Base-by-base conservation (phyloP, 2,888 invertebrate species). In the Meteorus cinctellus region DNA sequence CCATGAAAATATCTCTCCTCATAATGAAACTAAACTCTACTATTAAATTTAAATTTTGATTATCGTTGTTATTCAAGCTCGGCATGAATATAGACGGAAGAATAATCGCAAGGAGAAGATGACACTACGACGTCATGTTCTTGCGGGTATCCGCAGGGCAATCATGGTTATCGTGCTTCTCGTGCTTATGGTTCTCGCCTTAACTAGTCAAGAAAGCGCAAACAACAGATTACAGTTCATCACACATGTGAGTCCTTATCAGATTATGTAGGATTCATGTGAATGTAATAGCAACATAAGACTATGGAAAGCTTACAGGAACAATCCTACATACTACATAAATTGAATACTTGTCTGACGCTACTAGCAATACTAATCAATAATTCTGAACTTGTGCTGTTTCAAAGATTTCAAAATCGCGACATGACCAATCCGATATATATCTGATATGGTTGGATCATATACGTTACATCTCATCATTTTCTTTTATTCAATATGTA, bases 21-120 rank as follows among this genome's bases (percentile, higher is more conserved):
- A 41, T 41, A 12, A 34, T 34, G 0, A 8, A 34, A 34, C 34
- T 4, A 2, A 41, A 41, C 12, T 12, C 2, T 12, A 10, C 12
- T 8, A 41, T 10, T 41, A 41, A 41, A 8, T 41, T 8, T 41
- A 8, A 2, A 12, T 41, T 41, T 41, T 6, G 8, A 41, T 41
- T 41, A 10, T 41, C 41, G 41, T 41, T 41, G 41, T 70, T 59
- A 29, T 41, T 71, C 29, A 86, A 89, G 89, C 88, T 77, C 88
- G 89, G 79, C 88, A 89, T 89, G 89, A 89, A 81, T 88, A 87
- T 82, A 86, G 86, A 83, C 84, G 86, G 80, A 87, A 87, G 78
- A 83, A 82, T 80, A 83, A 84, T 74, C 81, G 82, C 77, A 81
- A 85, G 79, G 89, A 89, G 80, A 89, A 89, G 89, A 89, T 89